Conservation (phyloP, 2,113 vertebrate genomes). For the Tupaia chinensis region DNA sequence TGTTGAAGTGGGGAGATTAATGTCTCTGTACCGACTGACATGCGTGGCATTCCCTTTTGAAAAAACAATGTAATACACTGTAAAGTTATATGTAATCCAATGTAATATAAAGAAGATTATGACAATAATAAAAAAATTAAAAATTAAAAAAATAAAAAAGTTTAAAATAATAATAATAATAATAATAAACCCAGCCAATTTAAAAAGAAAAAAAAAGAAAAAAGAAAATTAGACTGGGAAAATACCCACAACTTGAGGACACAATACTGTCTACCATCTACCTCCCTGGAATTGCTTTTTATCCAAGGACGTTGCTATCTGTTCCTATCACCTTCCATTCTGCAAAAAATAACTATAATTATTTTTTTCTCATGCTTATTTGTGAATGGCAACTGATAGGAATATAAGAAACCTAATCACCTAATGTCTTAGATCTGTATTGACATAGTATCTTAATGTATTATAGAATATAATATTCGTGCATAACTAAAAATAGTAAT, state of each 20-base stretch:
- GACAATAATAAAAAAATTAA: no score
- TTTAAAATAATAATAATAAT: no score
- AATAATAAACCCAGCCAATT: no score
- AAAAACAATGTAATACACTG: no score
- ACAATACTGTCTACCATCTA: no score
- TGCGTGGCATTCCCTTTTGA: no score
- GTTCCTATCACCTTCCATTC: not conserved
- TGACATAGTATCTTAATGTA: not conserved
- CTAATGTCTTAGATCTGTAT: not conserved
- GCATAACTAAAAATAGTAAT: not conserved
- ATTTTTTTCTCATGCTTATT: not conserved
- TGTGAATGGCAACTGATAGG: not conserved
- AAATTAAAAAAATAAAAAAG: no score
- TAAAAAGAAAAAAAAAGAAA: no score
- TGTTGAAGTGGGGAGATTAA: no score
- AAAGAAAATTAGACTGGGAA: not conserved
- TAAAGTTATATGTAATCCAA: no score
- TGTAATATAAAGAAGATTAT: no score
- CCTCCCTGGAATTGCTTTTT: not conserved
- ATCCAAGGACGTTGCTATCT: not conserved
- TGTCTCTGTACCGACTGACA: no score
- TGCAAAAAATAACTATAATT: not conserved
- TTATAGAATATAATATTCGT: not conserved
- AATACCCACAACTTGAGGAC: not conserved
- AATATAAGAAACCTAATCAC: not conserved